Evolutionary conservation across 1,140 invertebrate genomes (phyloP), one percentile per base, ranked within the genome.

Genomic region (Propsilocerus akamusi): DNA sequence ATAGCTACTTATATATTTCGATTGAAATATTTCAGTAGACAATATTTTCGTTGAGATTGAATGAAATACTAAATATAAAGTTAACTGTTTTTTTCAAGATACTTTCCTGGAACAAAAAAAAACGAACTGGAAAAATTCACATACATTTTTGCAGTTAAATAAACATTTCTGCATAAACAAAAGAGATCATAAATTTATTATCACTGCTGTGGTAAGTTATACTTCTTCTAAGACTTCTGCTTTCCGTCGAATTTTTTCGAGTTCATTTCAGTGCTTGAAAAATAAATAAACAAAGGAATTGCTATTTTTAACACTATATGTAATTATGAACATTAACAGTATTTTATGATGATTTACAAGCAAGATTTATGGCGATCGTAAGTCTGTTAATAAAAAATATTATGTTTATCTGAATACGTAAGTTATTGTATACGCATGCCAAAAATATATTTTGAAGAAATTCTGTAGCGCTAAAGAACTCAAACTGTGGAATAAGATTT

Each of bases 161-260:
- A n/a, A n/a, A n/a, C n/a, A n/a, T n/a, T n/a, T n/a, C 22, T 41
- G 17, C 34, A 41, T 41, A 41, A 41, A 41, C 34, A 41, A 41
- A 41, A 17, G 14, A 14, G 17, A 14, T 41, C 34, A 41, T 41
- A 41, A 41, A 41, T 41, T 41, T 41, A 41, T 41, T 41, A 41
- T 41, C 34, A 41, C 22, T 41, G 10, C 34, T n/a, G 34, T 41
- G 17, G 34, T 41, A 20, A 41, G 10, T 41, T 41, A 41, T 41
- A 17, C 22, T 22, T 20, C 14, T 6, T 30, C 14, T 41, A 7
- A 14, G 14, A 7, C 2, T 14, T 41, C 34, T 41, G 34, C 14
- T 20, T 41, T 41, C 22, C 22, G n/a, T 41, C 14, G 4, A 20
- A 6, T 41, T 41, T 30, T 30, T 30, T n/a, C 28, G 2, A 30